phyloP scores from a whole-genome alignment of 2,797 vertebrate species.

The Argentina silus region DNA sequence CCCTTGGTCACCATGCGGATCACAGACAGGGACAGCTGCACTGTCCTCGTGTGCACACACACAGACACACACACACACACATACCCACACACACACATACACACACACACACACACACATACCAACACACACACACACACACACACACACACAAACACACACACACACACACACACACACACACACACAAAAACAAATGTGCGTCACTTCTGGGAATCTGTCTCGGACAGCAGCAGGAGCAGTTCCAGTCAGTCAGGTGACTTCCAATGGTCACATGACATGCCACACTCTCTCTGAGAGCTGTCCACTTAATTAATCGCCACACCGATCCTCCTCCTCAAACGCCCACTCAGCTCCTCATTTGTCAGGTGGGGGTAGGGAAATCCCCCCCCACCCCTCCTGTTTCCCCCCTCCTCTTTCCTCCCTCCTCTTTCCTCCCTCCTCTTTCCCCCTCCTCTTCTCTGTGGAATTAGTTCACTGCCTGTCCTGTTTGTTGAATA shows the following conservation, averaged over 20 bases:
- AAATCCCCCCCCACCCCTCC: not conserved
- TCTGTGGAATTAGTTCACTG: not conserved
- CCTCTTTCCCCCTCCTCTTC: not conserved
- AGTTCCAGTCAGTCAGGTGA: constrained; percentile 74
- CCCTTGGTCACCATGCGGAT: not conserved
- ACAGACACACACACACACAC: not conserved
- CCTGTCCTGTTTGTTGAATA: constrained; percentile 1
- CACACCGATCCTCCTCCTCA: not conserved
- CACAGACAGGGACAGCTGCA: not conserved
- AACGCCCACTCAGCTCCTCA: not conserved
- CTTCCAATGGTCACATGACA: constrained; percentile 64
- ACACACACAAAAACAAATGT: not conserved
- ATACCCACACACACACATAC: not conserved
- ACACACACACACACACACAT: not conserved
- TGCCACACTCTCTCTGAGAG: not conserved
- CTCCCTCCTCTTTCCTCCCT: not conserved
- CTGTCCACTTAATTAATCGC: not conserved
- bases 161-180: constrained; percentile 4
- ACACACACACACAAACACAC: not conserved
- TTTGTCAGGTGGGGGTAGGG: not conserved
- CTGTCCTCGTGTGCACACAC: constrained; percentile 1
- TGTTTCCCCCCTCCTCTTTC: not conserved
- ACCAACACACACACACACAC: not conserved
- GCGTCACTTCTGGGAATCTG: constrained; percentile 67
- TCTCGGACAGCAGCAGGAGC: constrained; percentile 46